phyloP scores from a whole-genome alignment of 2,888 invertebrate species.

The Mamestra brassicae region DNA sequence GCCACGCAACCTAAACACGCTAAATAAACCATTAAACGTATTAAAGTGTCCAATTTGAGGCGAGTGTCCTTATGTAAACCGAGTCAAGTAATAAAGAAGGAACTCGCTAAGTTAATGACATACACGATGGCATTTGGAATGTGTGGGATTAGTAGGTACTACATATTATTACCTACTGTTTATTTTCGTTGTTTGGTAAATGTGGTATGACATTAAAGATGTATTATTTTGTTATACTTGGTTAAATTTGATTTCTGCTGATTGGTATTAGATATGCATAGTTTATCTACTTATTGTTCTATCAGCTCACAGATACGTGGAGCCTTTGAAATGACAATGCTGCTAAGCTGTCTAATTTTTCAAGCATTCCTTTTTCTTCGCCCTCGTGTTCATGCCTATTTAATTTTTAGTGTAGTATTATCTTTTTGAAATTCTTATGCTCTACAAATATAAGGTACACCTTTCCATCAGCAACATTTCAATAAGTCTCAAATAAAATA shows the following conservation, averaged over 20 bases:
- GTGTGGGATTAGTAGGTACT: neutral
- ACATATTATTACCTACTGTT: neutral
- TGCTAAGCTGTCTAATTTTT: too few relatives aligned
- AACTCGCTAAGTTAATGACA: slow-evolving; percentile 6
- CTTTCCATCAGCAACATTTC: too few relatives aligned
- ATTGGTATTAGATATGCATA: neutral
- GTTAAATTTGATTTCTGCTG: neutral
- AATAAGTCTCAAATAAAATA: too few relatives aligned
- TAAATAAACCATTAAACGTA: slow-evolving; percentile 50
- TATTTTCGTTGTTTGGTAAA: neutral
- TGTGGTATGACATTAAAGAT: slow-evolving; percentile 1
- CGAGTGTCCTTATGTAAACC: slow-evolving; percentile 14
- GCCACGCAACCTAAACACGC: slow-evolving; percentile 27
- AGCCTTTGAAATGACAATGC: too few relatives aligned
- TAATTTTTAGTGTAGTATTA: too few relatives aligned
- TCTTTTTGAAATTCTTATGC: too few relatives aligned
- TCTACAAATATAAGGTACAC: too few relatives aligned
- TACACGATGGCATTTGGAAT: neutral
- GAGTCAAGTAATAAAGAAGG: slow-evolving; percentile 26
- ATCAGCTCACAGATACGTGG: too few relatives aligned
- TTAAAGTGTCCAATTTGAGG: slow-evolving; percentile 39
- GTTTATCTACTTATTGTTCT: neutral
- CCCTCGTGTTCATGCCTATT: too few relatives aligned
- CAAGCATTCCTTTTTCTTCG: too few relatives aligned
- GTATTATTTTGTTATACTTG: neutral